Evolutionary conservation across 2,888 invertebrate species (phyloP), one percentile per base, ranked within the genome.

Genomic region (Seira musarum): DNA sequence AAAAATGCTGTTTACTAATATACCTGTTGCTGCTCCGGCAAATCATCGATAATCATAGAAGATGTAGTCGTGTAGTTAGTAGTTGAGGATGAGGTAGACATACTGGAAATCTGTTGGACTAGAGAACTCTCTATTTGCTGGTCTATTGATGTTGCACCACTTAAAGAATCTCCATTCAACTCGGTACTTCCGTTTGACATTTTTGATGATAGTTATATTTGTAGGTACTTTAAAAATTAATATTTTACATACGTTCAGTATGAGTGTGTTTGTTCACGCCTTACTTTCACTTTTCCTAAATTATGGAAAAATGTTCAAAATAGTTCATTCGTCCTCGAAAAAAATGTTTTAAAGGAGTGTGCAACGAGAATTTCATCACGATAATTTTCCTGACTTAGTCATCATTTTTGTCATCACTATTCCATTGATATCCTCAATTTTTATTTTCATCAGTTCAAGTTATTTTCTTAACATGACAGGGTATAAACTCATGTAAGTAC

Each of bases 91-190:
- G 79, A 73, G 17, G 80, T 80, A 19, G 80, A 74, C 80, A 80
- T 80, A 40, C 73, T 73, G 2, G 80, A 80, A 3, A 75, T 75
- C 57, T 80, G 75, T 21, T 80, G 70, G 17, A 75, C 66, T 10
- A 80, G 61, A 8, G 80, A 49, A n/a, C 67, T 64, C 15, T 80
- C 80, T 24, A 74, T 80, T 49, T 80, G 80, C 49, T 80, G 70
- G 57, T 80, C 75, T 60, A 75, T 53, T 21, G 65, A 53, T n/a
- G n/a, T n/a, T n/a, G n/a, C n/a, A n/a, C 15, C 49, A 13, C 24
- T 21, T 17, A 2, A 49, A 10, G 19, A 65, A 1, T 17, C 19
- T 10, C 78, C 66, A 49, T 53, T 67, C 22, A 71, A 17, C 24
- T 71, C 30, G 13, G 66, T 60, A 60, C 67, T 63, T 60, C 61